Conservation (phyloP, 2,797 vertebrate species). For the Sebastiscus tertius region DNA sequence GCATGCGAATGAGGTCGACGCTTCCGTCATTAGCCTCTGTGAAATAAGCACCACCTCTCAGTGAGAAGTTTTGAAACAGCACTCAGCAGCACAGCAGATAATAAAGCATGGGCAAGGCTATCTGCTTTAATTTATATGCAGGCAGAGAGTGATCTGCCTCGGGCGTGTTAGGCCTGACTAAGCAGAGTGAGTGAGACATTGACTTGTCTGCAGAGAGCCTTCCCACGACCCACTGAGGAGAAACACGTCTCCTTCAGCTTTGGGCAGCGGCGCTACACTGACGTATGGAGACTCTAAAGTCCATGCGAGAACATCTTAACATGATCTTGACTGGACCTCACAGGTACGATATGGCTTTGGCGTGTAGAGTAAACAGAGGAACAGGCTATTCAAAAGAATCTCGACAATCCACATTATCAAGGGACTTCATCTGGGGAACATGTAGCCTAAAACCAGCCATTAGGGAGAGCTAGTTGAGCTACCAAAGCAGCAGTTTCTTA, state of each 20-base stretch:
- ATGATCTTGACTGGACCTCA: constrained; percentile 18
- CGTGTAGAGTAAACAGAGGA: constrained; percentile 19
- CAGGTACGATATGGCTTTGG: not conserved
- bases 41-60: constrained; percentile 55
- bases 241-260: constrained; percentile 41
- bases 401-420: constrained; percentile 20
- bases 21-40: constrained; percentile 59
- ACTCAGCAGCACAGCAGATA: constrained; percentile 53
- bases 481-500: constrained; percentile 52
- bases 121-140: constrained; percentile 79
- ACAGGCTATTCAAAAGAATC: constrained; percentile 7
- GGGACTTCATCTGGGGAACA: constrained; percentile 30
- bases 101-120: constrained; percentile 66
- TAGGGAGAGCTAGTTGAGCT: constrained; percentile 37
- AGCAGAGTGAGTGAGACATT: constrained; percentile 72
- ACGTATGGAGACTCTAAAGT: constrained; percentile 2
- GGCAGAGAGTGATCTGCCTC: constrained; percentile 71
- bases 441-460: constrained; percentile 37
- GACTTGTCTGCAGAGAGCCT: constrained; percentile 71
- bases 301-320: not conserved
- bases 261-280: not conserved
- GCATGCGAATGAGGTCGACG: constrained; percentile 48
- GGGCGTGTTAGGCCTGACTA: constrained; percentile 77
- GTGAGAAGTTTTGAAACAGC: constrained; percentile 67
- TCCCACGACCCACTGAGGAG: constrained; percentile 58